Base-by-base conservation (phyloP, 1,140 invertebrate species). In the Neodiprion fabricii region DNA sequence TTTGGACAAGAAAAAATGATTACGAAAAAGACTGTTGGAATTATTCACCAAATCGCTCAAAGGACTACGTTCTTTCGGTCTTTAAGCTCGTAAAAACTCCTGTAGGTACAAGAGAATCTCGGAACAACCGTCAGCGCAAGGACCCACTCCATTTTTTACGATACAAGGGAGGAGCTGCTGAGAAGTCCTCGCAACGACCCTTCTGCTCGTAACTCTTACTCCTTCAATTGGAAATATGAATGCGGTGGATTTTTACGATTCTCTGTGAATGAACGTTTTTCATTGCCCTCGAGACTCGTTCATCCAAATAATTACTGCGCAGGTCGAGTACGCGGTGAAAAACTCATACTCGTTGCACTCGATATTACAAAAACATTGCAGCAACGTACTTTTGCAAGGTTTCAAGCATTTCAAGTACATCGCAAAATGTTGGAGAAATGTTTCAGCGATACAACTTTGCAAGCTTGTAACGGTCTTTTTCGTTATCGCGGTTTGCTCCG, bases 141-240 rank as follows among this genome's bases (percentile, higher is more conserved):
- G 53, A 61, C 53, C 53, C 28, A 40, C 28, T 61, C 9, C 11
- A 61, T 61, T 61, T 8, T 61, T 61, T 61, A 61, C 53, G 53
- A 40, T 40, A 14, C 53, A 61, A 9, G 53, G 53, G 53, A 61
- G 53, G 28, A 40, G 28, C 28, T 40, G 11, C 53, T 61, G 11
- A 17, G 53, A 61, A 61, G 53, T 61, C 53, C 11, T 17, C n/a
- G 53, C n/a, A 61, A 61, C 53, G 53, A 61, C 53, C n/a, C 7
- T 61, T 61, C 53, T 17, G n/a, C 53, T 61, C 53, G 53, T 61
- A 61, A 61, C 53, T 61, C 53, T 61, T 4, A 61, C 53, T 61
- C 53, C 53, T 61, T 17, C 53, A 61, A 61, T 61, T 17, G 53
- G 3, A 61, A 61, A 61, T 61, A 61, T 61, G 53, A 61, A 14